Evolutionary conservation across 1,140 invertebrate species (phyloP).

Genomic region (Plutomurus gul): DNA sequence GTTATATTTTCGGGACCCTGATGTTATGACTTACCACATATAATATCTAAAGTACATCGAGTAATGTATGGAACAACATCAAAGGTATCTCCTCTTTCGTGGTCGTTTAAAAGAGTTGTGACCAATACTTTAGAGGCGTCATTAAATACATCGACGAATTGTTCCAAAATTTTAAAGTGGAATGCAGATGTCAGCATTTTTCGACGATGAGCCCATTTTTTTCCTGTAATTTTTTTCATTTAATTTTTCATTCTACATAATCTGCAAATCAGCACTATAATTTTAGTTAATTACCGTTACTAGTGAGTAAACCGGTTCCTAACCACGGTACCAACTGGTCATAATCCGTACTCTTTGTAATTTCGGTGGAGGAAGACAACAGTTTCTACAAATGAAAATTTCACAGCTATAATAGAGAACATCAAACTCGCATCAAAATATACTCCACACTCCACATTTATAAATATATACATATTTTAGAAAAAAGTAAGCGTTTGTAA

Average conservation of each 20-base stretch:
- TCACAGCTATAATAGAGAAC: neutral
- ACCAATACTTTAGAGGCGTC: conserved; percentile 61
- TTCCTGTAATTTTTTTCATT: conserved; percentile 48
- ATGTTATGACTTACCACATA: conserved; percentile 66
- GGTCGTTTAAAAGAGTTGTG: conserved; percentile 41
- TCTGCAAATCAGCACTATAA: neutral
- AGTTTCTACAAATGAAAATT: conserved; percentile 32
- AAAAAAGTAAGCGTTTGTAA: neutral
- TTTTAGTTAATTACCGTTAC: conserved; percentile 7
- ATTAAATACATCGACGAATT: conserved; percentile 67
- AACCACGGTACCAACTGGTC: conserved; percentile 32
- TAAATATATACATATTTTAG: neutral
- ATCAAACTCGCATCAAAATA: neutral
- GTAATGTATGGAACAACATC: conserved; percentile 59
- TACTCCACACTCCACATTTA: neutral
- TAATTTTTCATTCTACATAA: neutral
- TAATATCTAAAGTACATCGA: conserved; percentile 66
- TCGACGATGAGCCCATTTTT: conserved; percentile 65
- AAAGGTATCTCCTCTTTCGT: conserved; percentile 41
- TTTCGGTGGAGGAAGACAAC: conserved; percentile 27
- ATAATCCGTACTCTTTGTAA: conserved; percentile 41
- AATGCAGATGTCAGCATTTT: conserved; percentile 68
- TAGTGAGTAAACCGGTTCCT: conserved; percentile 21
- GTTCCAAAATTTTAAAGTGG: conserved; percentile 69
- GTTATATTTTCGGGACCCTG: no score